Evolutionary conservation across 2,113 vertebrate species (phyloP).

Genomic region (Microcebus lehilahytsara): DNA sequence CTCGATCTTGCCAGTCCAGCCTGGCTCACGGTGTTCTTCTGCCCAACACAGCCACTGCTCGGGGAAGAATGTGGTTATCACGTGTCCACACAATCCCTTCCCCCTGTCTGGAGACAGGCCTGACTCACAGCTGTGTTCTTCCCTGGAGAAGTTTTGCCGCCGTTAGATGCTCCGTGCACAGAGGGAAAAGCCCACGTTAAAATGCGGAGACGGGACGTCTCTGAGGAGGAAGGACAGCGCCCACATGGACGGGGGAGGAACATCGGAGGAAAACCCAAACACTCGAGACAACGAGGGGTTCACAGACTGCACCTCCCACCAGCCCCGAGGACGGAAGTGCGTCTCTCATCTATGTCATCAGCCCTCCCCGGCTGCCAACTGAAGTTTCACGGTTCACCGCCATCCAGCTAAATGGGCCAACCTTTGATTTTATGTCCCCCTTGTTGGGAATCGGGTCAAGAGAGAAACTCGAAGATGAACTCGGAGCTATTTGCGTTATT

Average conservation of each 20-base stretch:
- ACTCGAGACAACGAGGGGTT: fast-evolving
- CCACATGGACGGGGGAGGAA: fast-evolving
- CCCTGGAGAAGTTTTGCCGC: neutral
- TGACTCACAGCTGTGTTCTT: fast-evolving
- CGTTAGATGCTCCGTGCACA: fast-evolving
- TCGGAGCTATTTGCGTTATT: neutral
- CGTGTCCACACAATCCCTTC: fast-evolving
- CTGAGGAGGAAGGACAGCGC: fast-evolving
- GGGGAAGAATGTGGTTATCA: fast-evolving
- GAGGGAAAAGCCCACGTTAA: fast-evolving
- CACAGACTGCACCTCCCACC: fast-evolving
- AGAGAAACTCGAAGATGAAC: neutral
- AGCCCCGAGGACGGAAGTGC: fast-evolving
- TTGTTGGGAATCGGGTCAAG: slow-evolving; percentile 56
- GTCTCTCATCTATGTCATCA: neutral
- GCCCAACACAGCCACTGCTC: fast-evolving
- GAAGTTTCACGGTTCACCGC: neutral
- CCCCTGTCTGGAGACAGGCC: fast-evolving
- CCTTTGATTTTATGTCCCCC: slow-evolving; percentile 42
- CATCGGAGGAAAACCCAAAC: fast-evolving
- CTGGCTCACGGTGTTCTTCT: too few relatives aligned
- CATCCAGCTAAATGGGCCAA: neutral
- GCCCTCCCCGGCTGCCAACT: neutral
- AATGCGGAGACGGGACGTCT: fast-evolving
- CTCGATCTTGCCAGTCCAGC: neutral